These are phyloP conservation scores for Iselma pallidipennis DNA, from an alignment of 2,888 invertebrate species.

Conservation along the genomic window DNA sequence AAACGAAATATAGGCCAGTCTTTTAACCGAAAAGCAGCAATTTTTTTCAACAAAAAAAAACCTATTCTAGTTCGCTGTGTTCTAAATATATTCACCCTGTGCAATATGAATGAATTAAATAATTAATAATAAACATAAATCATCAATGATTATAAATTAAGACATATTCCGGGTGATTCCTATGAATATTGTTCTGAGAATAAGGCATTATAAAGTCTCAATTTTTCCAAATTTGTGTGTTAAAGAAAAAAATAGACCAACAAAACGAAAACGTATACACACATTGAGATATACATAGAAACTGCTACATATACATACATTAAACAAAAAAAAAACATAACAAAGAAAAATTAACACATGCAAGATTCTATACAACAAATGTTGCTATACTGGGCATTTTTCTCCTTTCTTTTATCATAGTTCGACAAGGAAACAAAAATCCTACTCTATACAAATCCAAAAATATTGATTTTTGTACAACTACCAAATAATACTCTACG, in stretches of 20 bases:
- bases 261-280: conserved; percentile 39
- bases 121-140: no score
- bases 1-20: conserved; percentile 32
- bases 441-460: conserved; percentile 55
- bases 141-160: conserved; percentile 35
- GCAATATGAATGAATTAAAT: conserved; percentile 38
- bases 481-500: conserved; percentile 49
- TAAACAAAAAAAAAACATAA: conserved; percentile 25
- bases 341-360: conserved; percentile 32
- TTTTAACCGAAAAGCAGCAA: conserved; percentile 24
- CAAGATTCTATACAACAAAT: no score
- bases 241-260: no score
- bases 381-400: neutral
- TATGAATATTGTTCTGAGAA: conserved; percentile 43
- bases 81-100: conserved; percentile 47
- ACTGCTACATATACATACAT: conserved; percentile 36
- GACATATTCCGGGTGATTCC: conserved; percentile 2
- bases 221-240: no score
- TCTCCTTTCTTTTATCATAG: conserved; percentile 24
- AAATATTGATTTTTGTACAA: conserved; percentile 54
- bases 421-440: conserved; percentile 44
- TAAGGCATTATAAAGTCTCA: conserved; percentile 37
- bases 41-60: conserved; percentile 18
- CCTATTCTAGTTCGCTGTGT: conserved; percentile 51
- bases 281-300: conserved; percentile 28